Percentiles rank a stretch among this genome's conserved stretches.
Conservation (phyloP, 2,888 invertebrate species). For the Drosophila helvetica region DNA sequence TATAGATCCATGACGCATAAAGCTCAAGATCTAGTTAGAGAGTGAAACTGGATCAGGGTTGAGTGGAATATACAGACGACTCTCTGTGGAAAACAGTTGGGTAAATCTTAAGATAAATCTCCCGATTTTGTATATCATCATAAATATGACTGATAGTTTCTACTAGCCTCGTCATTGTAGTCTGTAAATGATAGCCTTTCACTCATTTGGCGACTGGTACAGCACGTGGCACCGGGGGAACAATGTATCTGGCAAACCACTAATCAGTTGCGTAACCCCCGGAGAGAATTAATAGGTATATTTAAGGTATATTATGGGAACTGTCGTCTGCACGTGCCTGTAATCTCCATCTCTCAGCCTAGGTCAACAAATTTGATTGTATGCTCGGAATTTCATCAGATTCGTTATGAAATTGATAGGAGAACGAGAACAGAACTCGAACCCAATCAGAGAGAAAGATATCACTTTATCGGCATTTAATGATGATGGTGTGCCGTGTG, state of each 20-base stretch:
- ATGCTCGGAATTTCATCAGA: conserved; percentile 24
- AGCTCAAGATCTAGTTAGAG: neutral
- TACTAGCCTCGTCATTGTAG: neutral
- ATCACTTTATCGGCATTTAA: neutral
- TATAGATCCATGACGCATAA: conserved; percentile 17
- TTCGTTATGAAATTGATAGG: conserved; percentile 67
- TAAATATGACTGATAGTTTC: neutral
- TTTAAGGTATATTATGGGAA: neutral
- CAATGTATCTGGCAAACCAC: neutral
- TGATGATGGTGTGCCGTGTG: conserved; percentile 53
- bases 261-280: neutral
- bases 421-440: neutral
- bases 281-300: neutral
- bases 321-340: conserved; percentile 17
- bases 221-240: neutral
- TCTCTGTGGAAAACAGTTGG: neutral
- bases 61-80: neutral
- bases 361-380: conserved; percentile 48
- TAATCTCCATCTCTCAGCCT: conserved; percentile 40
- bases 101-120: conserved; percentile 14
- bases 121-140: neutral
- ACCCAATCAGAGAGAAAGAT: conserved; percentile 27
- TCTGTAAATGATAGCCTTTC: neutral
- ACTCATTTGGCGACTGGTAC: neutral
- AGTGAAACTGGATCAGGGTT: conserved; percentile 30